Percentiles rank a stretch among this genome's conserved stretches.
phyloP scores from a whole-genome alignment of 2,113 vertebrate species.

The Nasalis larvatus region DNA sequence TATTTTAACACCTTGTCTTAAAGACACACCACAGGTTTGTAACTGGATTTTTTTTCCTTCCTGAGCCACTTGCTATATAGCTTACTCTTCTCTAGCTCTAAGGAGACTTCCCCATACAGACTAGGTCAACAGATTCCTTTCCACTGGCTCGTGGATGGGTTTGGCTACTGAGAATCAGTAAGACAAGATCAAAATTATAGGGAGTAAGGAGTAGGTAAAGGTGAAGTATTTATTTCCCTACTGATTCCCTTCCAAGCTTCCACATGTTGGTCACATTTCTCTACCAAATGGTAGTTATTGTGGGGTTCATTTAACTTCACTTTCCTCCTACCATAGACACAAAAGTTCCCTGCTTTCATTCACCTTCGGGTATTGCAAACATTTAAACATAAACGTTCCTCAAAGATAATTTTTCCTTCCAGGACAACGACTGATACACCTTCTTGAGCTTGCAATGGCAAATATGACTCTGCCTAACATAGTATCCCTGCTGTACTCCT shows the following conservation, averaged over 20 bases:
- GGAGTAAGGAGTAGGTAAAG: neutral
- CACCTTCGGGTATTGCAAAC: too few species aligned
- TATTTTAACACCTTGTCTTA: neutral
- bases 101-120: rapidly evolving
- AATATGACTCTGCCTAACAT: neutral
- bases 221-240: neutral
- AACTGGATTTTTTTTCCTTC: neutral
- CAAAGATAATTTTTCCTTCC: neutral
- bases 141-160: neutral
- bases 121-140: neutral
- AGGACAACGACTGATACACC: neutral
- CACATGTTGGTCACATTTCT: neutral
- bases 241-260: neutral
- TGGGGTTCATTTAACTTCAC: neutral
- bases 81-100: neutral
- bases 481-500: rapidly evolving
- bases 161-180: neutral
- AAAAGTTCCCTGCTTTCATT: neutral
- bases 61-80: neutral
- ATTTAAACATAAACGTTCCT: neutral
- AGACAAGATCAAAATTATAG: too few species aligned
- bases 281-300: neutral
- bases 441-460: neutral
- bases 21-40: neutral
- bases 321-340: neutral